Evolutionary conservation across 2,888 invertebrate species (phyloP).

Genomic region (Drosophila ustulata): DNA sequence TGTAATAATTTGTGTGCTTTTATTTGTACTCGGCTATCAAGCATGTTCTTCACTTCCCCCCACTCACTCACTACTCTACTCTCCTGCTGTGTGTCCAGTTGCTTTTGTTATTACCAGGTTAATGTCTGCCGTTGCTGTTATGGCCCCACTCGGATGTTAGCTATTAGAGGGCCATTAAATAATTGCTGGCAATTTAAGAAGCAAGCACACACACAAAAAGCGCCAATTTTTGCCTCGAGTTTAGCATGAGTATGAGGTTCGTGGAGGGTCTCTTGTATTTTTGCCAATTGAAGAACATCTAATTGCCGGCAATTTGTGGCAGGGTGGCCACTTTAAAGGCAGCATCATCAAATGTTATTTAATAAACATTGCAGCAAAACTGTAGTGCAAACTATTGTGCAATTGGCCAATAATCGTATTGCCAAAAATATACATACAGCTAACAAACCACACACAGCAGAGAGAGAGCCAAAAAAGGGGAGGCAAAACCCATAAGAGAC

Average conservation of each 20-base stretch:
- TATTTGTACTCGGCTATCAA: slow-evolving; percentile 68
- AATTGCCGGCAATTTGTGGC: slow-evolving; percentile 72
- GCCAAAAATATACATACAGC: slow-evolving; percentile 42
- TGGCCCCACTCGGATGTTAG: slow-evolving; percentile 77
- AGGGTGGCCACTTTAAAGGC: slow-evolving; percentile 58
- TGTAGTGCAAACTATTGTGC: slow-evolving; percentile 29
- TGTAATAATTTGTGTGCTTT: slow-evolving; percentile 76
- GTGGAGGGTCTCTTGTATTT: slow-evolving; percentile 36
- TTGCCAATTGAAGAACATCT: slow-evolving; percentile 60
- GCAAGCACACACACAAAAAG: slow-evolving; percentile 40
- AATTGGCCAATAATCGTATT: slow-evolving; percentile 65
- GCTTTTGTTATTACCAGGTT: slow-evolving; percentile 55
- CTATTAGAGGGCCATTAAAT: slow-evolving; percentile 78
- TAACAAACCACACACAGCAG: slow-evolving; percentile 28
- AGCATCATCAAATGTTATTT: slow-evolving; percentile 62
- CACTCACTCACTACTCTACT: neutral
- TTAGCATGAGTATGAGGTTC: neutral
- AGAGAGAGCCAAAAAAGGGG: neutral
- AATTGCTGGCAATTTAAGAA: slow-evolving; percentile 78
- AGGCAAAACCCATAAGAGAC: slow-evolving; percentile 37
- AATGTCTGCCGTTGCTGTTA: slow-evolving; percentile 56
- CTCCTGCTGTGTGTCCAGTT: slow-evolving; percentile 46
- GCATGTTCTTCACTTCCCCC: slow-evolving; percentile 29
- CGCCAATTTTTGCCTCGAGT: slow-evolving; percentile 28
- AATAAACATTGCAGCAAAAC: slow-evolving; percentile 52